These are phyloP conservation scores for Ammodytes marinus DNA, from an alignment of 2,113 vertebrate genomes.

Conservation along the genomic window DNA sequence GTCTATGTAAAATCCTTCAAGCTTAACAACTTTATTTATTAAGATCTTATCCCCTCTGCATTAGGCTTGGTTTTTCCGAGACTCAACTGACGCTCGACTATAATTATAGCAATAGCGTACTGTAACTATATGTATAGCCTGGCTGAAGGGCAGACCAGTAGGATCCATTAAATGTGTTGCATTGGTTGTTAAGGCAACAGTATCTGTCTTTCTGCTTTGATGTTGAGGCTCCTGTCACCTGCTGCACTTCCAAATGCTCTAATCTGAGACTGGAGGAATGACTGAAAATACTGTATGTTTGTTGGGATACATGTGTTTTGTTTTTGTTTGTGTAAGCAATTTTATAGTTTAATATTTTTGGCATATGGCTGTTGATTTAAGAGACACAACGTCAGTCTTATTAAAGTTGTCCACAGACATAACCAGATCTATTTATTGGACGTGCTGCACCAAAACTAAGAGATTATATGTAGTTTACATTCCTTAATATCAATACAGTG, in stretches of 20 bases:
- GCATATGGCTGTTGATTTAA: not conserved
- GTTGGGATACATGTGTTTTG: not conserved
- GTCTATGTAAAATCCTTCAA: not conserved
- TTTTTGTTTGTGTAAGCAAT: not conserved
- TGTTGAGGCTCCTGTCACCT: constrained; percentile 39
- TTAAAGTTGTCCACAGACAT: constrained; percentile 27
- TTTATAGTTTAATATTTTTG: not conserved
- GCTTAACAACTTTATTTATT: not conserved
- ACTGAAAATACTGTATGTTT: constrained; percentile 3
- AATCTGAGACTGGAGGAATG: not conserved
- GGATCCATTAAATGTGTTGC: constrained; percentile 23
- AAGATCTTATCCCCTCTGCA: not conserved
- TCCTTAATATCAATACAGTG: constrained; percentile 24
- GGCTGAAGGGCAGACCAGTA: constrained; percentile 27
- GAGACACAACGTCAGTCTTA: not conserved
- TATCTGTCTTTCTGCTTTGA: constrained; percentile 41
- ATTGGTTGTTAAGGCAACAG: constrained; percentile 54
- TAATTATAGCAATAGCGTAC: constrained; percentile 27
- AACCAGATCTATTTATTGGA: constrained; percentile 20
- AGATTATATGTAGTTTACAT: constrained; percentile 26
- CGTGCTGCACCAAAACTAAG: constrained; percentile 11
- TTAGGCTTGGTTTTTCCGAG: not conserved
- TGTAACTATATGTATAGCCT: constrained; percentile 34
- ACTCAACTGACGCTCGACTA: not conserved
- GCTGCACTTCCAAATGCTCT: constrained; percentile 18